Evolutionary conservation across 37 sponge, comb jelly and placozoan genomes (phyloP), one percentile per base, ranked within the genome.

Genomic region (Agelas oroides): DNA sequence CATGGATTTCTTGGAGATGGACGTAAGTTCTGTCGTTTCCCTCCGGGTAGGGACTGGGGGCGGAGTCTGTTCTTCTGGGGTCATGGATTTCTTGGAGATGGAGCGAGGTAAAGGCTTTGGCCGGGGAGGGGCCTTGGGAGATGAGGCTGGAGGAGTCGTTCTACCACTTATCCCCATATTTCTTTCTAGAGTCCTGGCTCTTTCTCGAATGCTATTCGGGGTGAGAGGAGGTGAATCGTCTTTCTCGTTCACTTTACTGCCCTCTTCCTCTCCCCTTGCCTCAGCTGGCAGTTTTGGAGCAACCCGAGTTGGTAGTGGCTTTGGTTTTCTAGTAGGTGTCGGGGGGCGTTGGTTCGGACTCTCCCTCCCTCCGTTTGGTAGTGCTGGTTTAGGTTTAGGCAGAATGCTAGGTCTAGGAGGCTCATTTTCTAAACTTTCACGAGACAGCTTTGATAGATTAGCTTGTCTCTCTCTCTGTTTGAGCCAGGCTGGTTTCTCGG

Each of bases 401-500:
- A 61, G 73, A 1, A 68, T 61, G 32, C 58, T 77, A 25, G 85
- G 85, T 75, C 75, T 84, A 5, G 76, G 67, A n/a, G 71, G 31
- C n/a, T 56, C 57, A 31, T 73, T 38, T 30, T 24, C 25, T 27
- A 23, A 20, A 41, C 37, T 40, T 37, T 79, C 66, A 12, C 46
- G 3, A 3, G 46, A 8, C 8, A 46, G 46, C 3, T 12, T 8
- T 46, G 46, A 46, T 46, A 8, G 8, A 46, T 46, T 46, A 12
- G 46, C 6, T 12, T 8, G 46, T 12, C 3, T 3, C 3, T 12
- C 46, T 46, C 8, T 46, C 8, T 46, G 46, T 46, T 3, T 3
- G 3, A 46, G 46, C 6, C 8, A 2, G 24, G n/a, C 3, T 67
- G 55, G 12, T 5, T 8, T 52, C 2, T 18, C 79, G 6, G 41